Base-by-base conservation (phyloP, 1,140 invertebrate genomes). In the Drosophila burlai region DNA sequence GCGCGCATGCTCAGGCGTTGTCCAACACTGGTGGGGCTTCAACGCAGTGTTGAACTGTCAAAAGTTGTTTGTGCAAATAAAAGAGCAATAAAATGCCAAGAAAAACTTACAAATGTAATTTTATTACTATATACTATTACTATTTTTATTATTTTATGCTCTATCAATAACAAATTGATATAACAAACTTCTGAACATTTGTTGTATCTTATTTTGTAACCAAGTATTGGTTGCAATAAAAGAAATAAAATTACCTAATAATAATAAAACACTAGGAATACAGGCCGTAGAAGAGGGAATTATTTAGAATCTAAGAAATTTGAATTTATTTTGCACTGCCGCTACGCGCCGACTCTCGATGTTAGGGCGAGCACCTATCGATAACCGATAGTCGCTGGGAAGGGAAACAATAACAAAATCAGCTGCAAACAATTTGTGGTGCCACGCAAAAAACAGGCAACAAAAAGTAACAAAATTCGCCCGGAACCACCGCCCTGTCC, bases 391-490 rank as follows among this genome's bases (percentile, higher is more conserved):
- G 11, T n/a, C 43, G 11, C 36, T 36, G n/a, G 42, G 36, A 40
- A 42, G 36, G 34, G 64, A 68, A 68, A 71, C 68, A 72, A 72
- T 72, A 72, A 72, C 68, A 75, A 76, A 75, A 76, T 89, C 84
- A 87, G 84, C 84, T 87, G 84, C 68, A 67, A 84, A 62, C 52
- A 83, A 77, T 69, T 81, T 81, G 46, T 85, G 83, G 83, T 87
- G 85, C 84, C 84, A 89, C 84, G 84, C 84, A 89, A 89, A 87
- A 86, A 89, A 89, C 71, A 72, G 75, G 62, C 64, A 67, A 69
- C 49, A 76, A 69, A 59, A 78, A 54, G 36, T 38, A 58, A 24
- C 38, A 31, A 66, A 77, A 36, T 61, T 46, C 13, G 10, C 24
- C 34, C 11, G 4, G n/a, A 71, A 31, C 38, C n/a, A 24, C 24